Evolutionary conservation across 2,113 vertebrate genomes (phyloP).

Genomic region (Alouatta palliata): DNA sequence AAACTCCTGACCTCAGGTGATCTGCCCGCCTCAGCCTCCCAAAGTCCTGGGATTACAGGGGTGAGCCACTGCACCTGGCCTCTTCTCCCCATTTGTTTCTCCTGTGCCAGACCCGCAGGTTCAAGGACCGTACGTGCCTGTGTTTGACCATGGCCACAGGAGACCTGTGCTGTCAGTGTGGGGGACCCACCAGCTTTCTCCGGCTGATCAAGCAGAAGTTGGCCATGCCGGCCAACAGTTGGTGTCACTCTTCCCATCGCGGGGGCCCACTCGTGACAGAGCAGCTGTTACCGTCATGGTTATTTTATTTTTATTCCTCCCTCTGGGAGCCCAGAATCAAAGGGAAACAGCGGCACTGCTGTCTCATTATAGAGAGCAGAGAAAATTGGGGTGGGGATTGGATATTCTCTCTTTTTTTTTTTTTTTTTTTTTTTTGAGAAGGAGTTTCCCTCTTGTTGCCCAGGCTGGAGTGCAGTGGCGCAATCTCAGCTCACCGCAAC

Average conservation of each 20-base stretch:
- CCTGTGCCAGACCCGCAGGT: neutral
- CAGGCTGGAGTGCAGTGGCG: neutral
- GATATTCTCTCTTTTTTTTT: neutral
- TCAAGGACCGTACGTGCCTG: rapidly evolving
- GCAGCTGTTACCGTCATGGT: neutral
- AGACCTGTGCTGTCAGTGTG: neutral
- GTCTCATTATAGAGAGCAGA: neutral
- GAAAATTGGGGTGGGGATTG: neutral
- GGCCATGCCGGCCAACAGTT: neutral
- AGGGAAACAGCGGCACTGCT: neutral
- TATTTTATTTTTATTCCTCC: conserved; percentile 22
- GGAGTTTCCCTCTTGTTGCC: neutral
- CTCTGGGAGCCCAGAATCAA: conserved; percentile 13
- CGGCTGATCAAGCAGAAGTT: neutral
- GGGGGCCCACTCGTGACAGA: neutral
- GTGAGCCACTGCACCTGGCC: too few species aligned
- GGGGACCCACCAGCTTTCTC: neutral
- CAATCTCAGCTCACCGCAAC: neutral
- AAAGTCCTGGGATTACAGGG: too few species aligned
- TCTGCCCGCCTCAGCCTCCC: too few species aligned
- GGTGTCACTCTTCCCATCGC: neutral
- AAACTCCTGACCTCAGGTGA: neutral
- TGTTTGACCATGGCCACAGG: neutral
- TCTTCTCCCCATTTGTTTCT: neutral
- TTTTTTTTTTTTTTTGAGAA: neutral